Percentiles rank a stretch among this genome's conserved stretches.
phyloP scores from a whole-genome alignment of 2,797 vertebrate species.

The Clarias platycephalus region DNA sequence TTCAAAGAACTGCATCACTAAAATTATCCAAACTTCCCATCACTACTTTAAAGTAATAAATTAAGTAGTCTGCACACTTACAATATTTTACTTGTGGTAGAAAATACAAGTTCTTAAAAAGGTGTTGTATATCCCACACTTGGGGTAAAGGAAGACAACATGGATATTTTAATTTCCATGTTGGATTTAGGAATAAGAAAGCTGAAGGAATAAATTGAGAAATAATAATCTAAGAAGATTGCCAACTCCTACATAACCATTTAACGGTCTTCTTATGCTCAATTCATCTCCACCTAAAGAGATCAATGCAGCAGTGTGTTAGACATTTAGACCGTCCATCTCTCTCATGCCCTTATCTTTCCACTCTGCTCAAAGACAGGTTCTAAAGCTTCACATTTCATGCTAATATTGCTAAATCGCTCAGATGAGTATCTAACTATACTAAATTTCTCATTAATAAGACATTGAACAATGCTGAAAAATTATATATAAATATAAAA shows the following conservation, averaged over 20 bases:
- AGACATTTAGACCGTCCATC: too few relatives aligned
- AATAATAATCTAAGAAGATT: background rate
- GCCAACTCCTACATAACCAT: background rate
- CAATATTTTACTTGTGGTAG: too few relatives aligned
- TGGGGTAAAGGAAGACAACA: background rate
- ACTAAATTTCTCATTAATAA: background rate
- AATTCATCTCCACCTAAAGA: background rate
- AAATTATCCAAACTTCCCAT: too few relatives aligned
- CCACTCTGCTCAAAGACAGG: background rate
- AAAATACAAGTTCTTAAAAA: background rate
- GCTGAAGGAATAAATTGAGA: background rate
- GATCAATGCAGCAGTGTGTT: background rate
- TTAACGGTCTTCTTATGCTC: background rate
- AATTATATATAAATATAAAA: too few relatives aligned
- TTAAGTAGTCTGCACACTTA: too few relatives aligned
- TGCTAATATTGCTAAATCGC: background rate
- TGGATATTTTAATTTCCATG: background rate
- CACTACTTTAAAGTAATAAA: too few relatives aligned
- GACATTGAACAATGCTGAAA: background rate
- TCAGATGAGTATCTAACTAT: background rate
- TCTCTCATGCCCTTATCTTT: background rate
- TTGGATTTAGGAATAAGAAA: background rate
- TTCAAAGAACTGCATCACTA: too few relatives aligned
- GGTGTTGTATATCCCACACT: background rate
- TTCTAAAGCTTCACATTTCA: background rate